phyloP scores from a whole-genome alignment of 2,888 invertebrate genomes.

The Ophion slaviceki region DNA sequence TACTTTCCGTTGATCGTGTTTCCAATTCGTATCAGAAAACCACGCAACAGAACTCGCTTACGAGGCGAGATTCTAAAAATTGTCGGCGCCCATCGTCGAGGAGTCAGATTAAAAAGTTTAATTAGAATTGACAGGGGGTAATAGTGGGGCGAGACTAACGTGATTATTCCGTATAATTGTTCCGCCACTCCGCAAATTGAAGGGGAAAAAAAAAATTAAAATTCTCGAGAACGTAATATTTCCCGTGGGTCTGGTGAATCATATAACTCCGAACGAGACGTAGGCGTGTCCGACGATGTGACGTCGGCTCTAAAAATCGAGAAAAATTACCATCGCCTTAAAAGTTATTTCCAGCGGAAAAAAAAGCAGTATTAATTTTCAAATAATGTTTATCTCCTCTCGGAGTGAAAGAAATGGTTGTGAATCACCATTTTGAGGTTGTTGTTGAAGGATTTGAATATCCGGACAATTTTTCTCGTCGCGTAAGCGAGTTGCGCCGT shows the following conservation, averaged over 20 bases:
- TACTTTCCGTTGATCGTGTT: neutral
- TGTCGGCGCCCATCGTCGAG: neutral
- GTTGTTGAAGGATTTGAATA: neutral
- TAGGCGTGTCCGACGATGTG: conserved; percentile 24
- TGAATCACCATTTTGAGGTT: neutral
- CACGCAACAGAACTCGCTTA: neutral
- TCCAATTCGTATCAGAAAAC: neutral
- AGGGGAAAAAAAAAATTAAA: conserved; percentile 17
- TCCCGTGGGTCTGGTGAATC: conserved; percentile 34
- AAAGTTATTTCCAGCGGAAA: neutral
- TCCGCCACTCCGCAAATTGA: neutral
- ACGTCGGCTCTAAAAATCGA: neutral
- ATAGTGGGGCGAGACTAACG: conserved; percentile 46
- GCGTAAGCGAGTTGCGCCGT: neutral
- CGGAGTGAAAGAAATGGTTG: neutral
- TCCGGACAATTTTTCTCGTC: neutral
- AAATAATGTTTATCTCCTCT: neutral
- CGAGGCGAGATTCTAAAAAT: conserved; percentile 1
- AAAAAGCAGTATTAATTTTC: neutral
- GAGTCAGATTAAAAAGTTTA: conserved; percentile 3
- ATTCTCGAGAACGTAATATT: conserved; percentile 11
- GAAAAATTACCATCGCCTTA: neutral
- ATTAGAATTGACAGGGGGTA: conserved; percentile 47
- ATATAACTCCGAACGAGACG: conserved; percentile 14
- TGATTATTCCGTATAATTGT: conserved; percentile 52